Evolutionary conservation across 2,888 invertebrate species (phyloP), one percentile per base, ranked within the genome.

Genomic region (Anaspis maculata): DNA sequence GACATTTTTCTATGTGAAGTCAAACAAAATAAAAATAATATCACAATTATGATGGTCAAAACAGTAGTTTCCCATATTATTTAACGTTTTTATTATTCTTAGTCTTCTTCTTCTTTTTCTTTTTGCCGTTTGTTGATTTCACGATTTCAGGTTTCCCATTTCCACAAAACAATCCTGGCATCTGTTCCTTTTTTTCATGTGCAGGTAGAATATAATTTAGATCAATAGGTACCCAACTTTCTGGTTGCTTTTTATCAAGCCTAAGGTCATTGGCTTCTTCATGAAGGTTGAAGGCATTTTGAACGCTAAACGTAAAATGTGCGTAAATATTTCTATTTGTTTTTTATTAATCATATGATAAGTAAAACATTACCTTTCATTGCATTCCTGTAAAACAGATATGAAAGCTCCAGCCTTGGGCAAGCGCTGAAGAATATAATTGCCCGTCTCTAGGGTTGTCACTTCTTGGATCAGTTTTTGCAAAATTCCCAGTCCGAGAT

Each of bases 371-470:
- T 41, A 42, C 30, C 21, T 6, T 15, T 34, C 30, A 7, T 32
- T 24, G 14, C 25, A 29, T 28, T 47, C 49, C 41, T 51, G 45
- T 22, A 55, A 30, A 27, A 59, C 28, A 2, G 49, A 32, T 7
- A 52, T 45, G 49, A 61, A 61, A 1, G 51, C 32, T 15, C 51
- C 60, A 29, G 57, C 42, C 40, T 57, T 59, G 3, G 53, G 46
- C 16, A 49, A 33, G 36, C 59, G 57, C 29, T 51, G 51, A 25
- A 62, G 41, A 15, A 62, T 25, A 40, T 61, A 62, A 33, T 50
- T 49, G 9, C 61, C 62, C 11, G 37, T 28, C n/a, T 44, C 30
- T n/a, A 55, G 39, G 5, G 45, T 30, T 1, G 29, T 32, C 30
- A 60, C 32, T 34, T 48, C 39, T 7, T 45, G 32, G 21, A 59